A percentile compares a stretch with the other conserved stretches of the same genome.
Evolutionary conservation across 2,113 vertebrate genomes (phyloP).

Genomic region (Phaethon lepturus): DNA sequence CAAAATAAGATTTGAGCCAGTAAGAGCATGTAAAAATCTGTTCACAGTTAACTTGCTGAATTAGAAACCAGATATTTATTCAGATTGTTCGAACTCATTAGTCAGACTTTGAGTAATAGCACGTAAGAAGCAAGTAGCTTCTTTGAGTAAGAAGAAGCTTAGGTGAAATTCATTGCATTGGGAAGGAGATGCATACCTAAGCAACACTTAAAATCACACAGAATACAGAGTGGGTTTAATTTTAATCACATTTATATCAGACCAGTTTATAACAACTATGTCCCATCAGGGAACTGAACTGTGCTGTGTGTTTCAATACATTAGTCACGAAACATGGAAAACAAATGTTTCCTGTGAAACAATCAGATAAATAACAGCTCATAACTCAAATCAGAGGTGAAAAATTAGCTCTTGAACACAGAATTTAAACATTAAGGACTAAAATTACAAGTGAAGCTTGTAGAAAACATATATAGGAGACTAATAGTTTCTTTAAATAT

Average conservation of each 20-base stretch:
- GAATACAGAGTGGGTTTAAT: neutral
- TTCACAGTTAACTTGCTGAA: neutral
- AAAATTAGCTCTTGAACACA: neutral
- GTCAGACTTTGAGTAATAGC: neutral
- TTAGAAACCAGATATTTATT: neutral
- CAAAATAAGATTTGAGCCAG: neutral
- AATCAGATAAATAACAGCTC: neutral
- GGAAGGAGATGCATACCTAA: neutral
- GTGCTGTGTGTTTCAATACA: neutral
- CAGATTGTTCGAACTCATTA: neutral
- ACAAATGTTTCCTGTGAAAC: neutral
- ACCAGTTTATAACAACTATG: neutral
- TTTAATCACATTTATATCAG: neutral
- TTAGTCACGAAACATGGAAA: neutral
- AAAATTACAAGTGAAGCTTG: neutral
- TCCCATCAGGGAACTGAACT: neutral
- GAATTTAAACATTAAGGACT: neutral
- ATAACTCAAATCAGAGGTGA: neutral
- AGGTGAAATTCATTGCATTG: neutral
- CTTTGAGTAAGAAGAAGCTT: too few species aligned
- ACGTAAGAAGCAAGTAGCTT: too few species aligned
- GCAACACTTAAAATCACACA: neutral
- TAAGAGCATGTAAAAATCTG: neutral
- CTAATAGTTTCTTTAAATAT: neutral
- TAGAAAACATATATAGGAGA: neutral